Percentiles rank a stretch among this genome's conserved stretches.
phyloP scores from a whole-genome alignment of 2,113 vertebrate genomes.

The Strigops habroptila region DNA sequence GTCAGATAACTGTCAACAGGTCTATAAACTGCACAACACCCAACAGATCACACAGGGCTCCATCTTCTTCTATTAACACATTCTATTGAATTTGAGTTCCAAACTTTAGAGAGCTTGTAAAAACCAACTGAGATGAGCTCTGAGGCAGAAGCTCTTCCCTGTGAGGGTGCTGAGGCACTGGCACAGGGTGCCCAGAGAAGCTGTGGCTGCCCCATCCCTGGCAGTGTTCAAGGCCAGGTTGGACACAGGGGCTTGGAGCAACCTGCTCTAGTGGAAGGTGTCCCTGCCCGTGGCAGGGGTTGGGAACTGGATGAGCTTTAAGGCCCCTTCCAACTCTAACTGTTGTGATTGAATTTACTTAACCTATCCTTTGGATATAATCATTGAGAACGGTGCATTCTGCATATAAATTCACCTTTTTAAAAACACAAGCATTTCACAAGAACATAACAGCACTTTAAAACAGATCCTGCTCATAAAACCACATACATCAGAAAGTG shows the following conservation, averaged over 20 bases:
- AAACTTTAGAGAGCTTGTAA: not conserved
- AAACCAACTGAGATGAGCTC: not conserved
- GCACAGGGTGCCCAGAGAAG: not conserved
- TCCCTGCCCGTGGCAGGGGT: not conserved
- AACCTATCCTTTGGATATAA: not conserved
- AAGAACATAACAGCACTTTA: not conserved
- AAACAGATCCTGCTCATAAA: not conserved
- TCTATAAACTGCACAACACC: not conserved
- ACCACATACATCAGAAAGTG: not conserved
- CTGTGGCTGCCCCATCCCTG: too few relatives aligned
- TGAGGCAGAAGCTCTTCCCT: not conserved
- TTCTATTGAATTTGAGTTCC: not conserved
- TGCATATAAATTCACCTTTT: not conserved
- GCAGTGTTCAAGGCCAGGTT: too few relatives aligned
- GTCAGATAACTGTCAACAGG: not conserved
- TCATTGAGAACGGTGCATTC: not conserved
- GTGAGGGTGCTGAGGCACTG: not conserved
- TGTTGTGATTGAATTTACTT: not conserved
- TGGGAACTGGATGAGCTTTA: accelerated
- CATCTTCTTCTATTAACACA: not conserved
- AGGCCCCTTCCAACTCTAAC: not conserved
- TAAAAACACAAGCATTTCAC: not conserved
- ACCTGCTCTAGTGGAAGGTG: not conserved
- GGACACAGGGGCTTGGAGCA: too few relatives aligned
- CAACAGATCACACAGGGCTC: accelerated